These are phyloP conservation scores for Caenorhabditis doughertyi DNA, from an alignment of 2,888 invertebrate species.

Conservation along the genomic window DNA sequence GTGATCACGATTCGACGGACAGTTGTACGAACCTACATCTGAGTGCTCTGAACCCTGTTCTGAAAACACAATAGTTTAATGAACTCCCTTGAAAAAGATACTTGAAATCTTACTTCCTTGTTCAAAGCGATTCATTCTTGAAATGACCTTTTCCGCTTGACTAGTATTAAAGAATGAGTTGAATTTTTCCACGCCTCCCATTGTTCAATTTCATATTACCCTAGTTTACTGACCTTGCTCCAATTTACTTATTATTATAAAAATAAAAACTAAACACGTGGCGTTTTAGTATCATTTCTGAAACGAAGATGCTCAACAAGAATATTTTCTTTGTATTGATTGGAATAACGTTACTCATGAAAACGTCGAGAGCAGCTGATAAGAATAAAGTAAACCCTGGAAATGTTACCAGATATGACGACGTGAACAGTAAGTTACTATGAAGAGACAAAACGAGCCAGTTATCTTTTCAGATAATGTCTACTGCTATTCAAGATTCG, in stretches of 20 bases:
- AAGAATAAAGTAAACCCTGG: not conserved
- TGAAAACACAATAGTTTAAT: not conserved
- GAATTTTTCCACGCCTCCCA: too few species aligned
- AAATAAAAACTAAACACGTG: not conserved
- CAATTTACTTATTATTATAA: not conserved
- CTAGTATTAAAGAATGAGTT: constrained; percentile 20
- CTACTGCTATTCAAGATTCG: constrained; percentile 20
- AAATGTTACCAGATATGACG: not conserved
- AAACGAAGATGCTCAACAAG: constrained; percentile 1
- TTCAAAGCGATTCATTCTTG: constrained; percentile 30
- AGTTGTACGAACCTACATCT: constrained; percentile 63
- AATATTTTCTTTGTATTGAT: not conserved
- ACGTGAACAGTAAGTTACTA: not conserved
- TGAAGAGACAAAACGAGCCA: too few species aligned
- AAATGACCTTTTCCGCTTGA: not conserved
- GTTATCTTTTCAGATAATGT: constrained; percentile 1
- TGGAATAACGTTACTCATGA: not conserved
- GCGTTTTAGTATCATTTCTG: not conserved
- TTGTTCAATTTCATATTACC: not conserved
- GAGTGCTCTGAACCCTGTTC: constrained; percentile 44
- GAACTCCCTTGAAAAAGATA: not conserved
- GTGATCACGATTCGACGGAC: constrained; percentile 58
- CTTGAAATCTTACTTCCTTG: constrained; percentile 17
- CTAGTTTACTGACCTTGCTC: not conserved
- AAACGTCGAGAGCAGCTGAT: not conserved